phyloP scores from a whole-genome alignment of 2,888 invertebrate species.

The Ametastegia equiseti region DNA sequence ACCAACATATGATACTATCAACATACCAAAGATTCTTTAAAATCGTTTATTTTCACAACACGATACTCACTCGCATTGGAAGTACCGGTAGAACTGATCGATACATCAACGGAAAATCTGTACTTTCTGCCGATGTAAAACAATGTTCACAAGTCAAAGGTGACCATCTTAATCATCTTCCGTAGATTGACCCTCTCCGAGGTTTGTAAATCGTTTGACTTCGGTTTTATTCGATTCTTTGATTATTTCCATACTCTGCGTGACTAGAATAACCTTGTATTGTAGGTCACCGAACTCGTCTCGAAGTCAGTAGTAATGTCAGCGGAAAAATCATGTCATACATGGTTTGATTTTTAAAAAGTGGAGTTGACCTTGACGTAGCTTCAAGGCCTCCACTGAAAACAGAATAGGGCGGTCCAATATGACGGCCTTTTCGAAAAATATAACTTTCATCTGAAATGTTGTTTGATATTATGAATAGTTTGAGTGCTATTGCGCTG shows the following conservation, averaged over 20 bases:
- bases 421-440: conserved; percentile 42
- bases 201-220: conserved; percentile 27
- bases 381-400: background rate
- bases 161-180: conserved; percentile 41
- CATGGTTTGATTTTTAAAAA: conserved; percentile 7
- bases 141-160: conserved; percentile 30
- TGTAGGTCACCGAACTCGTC: conserved; percentile 10
- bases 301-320: background rate
- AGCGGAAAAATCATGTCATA: background rate
- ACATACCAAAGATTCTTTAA: conserved; percentile 7
- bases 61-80: conserved; percentile 1
- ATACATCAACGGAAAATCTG: background rate
- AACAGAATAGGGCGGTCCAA: background rate
- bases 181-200: conserved; percentile 35
- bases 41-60: background rate
- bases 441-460: conserved; percentile 37
- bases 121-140: background rate
- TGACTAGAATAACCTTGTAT: conserved; percentile 18
- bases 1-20: no score
- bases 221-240: background rate
- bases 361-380: conserved; percentile 16
- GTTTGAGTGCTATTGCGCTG: conserved; percentile 46
- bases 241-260: background rate
- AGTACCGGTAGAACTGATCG: background rate
- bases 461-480: background rate